phyloP scores from a whole-genome alignment of 2,888 invertebrate species.

The Mythimna loreyi region DNA sequence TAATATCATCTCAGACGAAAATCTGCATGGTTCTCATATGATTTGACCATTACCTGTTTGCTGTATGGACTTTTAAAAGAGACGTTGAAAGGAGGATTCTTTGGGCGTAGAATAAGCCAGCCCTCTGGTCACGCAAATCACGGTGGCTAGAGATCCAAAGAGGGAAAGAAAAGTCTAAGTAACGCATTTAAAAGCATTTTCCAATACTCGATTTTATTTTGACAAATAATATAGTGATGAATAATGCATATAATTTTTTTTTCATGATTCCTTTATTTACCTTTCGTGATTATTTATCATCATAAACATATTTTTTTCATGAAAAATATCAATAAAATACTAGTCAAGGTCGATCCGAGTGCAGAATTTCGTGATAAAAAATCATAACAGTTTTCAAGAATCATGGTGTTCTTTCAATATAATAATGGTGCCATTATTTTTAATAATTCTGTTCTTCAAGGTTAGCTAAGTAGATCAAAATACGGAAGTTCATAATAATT shows the following conservation, averaged over 20 bases:
- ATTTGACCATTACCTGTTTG: too few relatives aligned
- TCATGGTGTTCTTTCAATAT: not conserved
- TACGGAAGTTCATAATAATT: slow-evolving; percentile 2
- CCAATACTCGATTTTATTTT: not conserved
- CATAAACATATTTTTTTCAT: slow-evolving; percentile 4
- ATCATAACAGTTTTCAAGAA: slow-evolving; percentile 26
- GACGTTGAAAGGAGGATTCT: too few relatives aligned
- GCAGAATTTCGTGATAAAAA: slow-evolving; percentile 40
- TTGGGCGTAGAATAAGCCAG: too few relatives aligned
- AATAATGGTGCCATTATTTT: slow-evolving; percentile 8
- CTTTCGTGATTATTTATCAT: slow-evolving; percentile 8
- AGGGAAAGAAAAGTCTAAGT: not conserved
- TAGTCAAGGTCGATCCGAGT: slow-evolving; percentile 31
- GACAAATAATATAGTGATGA: not conserved
- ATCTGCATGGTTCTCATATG: too few relatives aligned
- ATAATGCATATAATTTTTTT: not conserved
- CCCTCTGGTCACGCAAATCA: too few relatives aligned
- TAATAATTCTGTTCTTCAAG: slow-evolving; percentile 7
- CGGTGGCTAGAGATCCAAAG: too few relatives aligned
- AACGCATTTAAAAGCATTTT: not conserved
- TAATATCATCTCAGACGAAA: too few relatives aligned
- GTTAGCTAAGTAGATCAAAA: slow-evolving; percentile 3
- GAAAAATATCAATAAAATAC: slow-evolving; percentile 2
- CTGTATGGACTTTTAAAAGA: too few relatives aligned
- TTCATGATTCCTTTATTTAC: not conserved